Evolutionary conservation across 1,140 invertebrate species (phyloP).

Genomic region (Agrilus planipennis): DNA sequence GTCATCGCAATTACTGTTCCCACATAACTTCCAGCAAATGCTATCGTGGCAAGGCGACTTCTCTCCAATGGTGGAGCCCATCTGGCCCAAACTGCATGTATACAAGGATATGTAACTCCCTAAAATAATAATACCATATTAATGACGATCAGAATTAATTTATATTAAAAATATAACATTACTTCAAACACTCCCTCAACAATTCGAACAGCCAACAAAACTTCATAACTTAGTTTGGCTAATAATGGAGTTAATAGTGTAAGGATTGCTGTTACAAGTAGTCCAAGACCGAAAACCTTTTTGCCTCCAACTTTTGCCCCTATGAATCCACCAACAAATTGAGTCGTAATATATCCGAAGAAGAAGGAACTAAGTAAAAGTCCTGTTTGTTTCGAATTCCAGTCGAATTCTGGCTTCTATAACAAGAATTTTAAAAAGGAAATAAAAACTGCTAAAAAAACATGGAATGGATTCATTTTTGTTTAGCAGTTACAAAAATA

Average conservation of each 20-base stretch:
- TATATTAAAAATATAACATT: constrained; percentile 22
- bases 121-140: constrained; percentile 32
- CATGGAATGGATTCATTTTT: too few species aligned
- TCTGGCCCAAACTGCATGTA: constrained; percentile 74
- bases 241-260: constrained; percentile 35
- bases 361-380: constrained; percentile 80
- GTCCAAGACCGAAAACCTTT: constrained; percentile 63
- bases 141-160: not conserved
- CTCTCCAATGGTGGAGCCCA: constrained; percentile 82
- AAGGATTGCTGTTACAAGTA: constrained; percentile 66
- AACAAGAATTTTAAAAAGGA: too few species aligned
- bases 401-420: constrained; percentile 56
- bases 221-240: constrained; percentile 48
- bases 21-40: constrained; percentile 72
- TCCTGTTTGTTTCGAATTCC: constrained; percentile 68
- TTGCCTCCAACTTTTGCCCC: constrained; percentile 45
- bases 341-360: constrained; percentile 65
- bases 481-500: too few species aligned
- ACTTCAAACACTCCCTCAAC: constrained; percentile 85
- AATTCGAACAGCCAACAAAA: constrained; percentile 64
- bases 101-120: constrained; percentile 85
- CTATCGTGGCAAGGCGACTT: constrained; percentile 61
- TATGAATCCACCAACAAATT: constrained; percentile 48
- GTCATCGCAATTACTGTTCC: constrained; percentile 74
- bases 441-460: too few species aligned